Base-by-base conservation (phyloP, 92 coral and sea anemone genomes). In the Virgularia gustaviana region DNA sequence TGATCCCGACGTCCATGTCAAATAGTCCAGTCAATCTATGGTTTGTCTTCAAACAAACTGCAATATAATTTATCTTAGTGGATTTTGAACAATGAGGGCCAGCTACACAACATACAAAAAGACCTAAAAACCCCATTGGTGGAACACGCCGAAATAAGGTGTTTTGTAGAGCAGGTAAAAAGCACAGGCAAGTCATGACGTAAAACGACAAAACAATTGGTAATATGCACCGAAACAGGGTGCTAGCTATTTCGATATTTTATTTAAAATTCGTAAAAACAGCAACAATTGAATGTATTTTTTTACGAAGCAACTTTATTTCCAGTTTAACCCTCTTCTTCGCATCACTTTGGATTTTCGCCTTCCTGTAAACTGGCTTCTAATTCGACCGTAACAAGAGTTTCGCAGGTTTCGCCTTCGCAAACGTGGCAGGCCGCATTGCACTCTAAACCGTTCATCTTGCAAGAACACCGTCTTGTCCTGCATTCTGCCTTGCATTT, bases 381-480 rank as follows among this genome's bases (percentile, higher is more conserved):
- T 70, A 36, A 62, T 20, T 64, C 68, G 35, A 74, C 49, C 9
- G 58, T 29, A 39, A 35, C 28, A 4, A 76, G 54, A 61, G 64
- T 81, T n/a, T 29, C 32, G 38, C 85, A 74, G 29, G 66, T 81
- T 23, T 73, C 59, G 4, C 76, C 85, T 65, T 43, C 74, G 44
- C 85, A 81, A 7, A 15, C 47, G 18, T 80, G 80, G 57, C 81
- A 81, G 2, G 63, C 81, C 37, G 54, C 35, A 0, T 62, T 73
- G 66, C 85, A 81, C 19, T 74, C 80, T 16, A 73, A 43, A 1
- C 85, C 80, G 23, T 80, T 37, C 45, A 61, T 80, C 28, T 33
- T 51, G 39, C 80, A 73, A 18, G 79, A 55, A 32, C 79, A 72
- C 73, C 71, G 39, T 31, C 34, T 67, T 29, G 80, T 62, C 36